These are phyloP conservation scores for Pseudolaguvia tuberculata DNA, from an alignment of 2,113 vertebrate genomes.

Conservation along the genomic window DNA sequence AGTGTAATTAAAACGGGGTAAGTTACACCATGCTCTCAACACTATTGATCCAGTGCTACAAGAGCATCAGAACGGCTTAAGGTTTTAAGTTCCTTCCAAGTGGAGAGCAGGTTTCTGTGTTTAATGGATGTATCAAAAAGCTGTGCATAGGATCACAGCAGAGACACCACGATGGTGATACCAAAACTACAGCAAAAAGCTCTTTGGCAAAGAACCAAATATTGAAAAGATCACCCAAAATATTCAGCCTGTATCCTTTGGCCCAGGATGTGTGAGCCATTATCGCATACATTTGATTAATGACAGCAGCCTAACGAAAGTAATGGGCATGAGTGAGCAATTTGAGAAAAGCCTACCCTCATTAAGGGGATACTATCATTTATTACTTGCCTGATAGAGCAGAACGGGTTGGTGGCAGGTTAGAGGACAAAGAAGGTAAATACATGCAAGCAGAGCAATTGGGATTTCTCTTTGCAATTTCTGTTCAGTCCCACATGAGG, in stretches of 20 bases:
- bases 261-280: conserved; percentile 5
- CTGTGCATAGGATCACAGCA: conserved; percentile 26
- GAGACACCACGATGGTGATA: conserved; percentile 12
- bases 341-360: conserved; percentile 25
- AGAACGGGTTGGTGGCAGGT: conserved; percentile 30
- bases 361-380: conserved; percentile 41
- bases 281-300: conserved; percentile 36
- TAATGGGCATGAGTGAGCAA: conserved; percentile 33
- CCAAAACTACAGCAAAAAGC: conserved; percentile 30
- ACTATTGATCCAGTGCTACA: conserved; percentile 55
- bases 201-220: conserved; percentile 31
- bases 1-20: conserved; percentile 68
- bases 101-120: conserved; percentile 50
- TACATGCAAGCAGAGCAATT: conserved; percentile 15
- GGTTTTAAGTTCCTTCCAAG: conserved; percentile 48
- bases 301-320: conserved; percentile 21
- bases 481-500: neutral
- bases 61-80: conserved; percentile 42
- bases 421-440: conserved; percentile 40
- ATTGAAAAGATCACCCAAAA: conserved; percentile 1
- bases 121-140: conserved; percentile 46
- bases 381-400: conserved; percentile 34
- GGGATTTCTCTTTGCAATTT: conserved; percentile 63
- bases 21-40: conserved; percentile 61
- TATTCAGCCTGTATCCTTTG: conserved; percentile 3